Evolutionary conservation across 2,113 vertebrate species (phyloP), one percentile per base, ranked within the genome.

Genomic region (Pseudorhombus dupliciocellatus): DNA sequence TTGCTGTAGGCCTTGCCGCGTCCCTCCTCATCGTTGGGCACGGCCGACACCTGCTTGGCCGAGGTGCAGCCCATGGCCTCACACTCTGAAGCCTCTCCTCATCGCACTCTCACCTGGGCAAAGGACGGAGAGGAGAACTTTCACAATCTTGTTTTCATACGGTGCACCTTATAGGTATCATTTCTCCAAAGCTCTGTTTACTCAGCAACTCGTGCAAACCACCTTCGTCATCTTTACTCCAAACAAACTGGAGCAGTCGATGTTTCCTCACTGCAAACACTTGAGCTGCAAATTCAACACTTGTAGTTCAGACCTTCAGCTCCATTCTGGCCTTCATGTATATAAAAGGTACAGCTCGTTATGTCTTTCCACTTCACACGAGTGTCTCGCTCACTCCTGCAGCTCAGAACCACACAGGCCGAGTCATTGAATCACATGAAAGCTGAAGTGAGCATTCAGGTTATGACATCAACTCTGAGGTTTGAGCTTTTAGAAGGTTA

Each of bases 31-130:
- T 99, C 97, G 69, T 94, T 98, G 93, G 98, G 97, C 95, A 98
- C 97, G 90, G 97, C 95, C 91, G 97, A 98, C 93, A 99, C 97
- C 97, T 99, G 97, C 94, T 99, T 98, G 93, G 97, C 97, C 31
- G 98, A 99, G 93, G 98, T 96, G 96, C 98, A 99, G 97, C 98
- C 97, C 98, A 99, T 99, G 94, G 94, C 96, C 96, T 98, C 96
- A 98, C 95, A 88, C 94, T 92, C 93, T 94, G 93, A 93, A 93
- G 89, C 93, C 93, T 94, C 93, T 92, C 93, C 94, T 94, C 92
- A 98, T 98, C 91, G 87, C 90, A 93, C 90, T 87, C 88, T 81
- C 90, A 93, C 92, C 93, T 93, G 79, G 14, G 7, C 4, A 14
- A 52, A 30, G 11, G 21, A 76, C 25, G 73, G 69, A 81, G 28